Evolutionary conservation across 2,113 vertebrate species (phyloP), one percentile per base, ranked within the genome.

Genomic region (Labeo rohita): DNA sequence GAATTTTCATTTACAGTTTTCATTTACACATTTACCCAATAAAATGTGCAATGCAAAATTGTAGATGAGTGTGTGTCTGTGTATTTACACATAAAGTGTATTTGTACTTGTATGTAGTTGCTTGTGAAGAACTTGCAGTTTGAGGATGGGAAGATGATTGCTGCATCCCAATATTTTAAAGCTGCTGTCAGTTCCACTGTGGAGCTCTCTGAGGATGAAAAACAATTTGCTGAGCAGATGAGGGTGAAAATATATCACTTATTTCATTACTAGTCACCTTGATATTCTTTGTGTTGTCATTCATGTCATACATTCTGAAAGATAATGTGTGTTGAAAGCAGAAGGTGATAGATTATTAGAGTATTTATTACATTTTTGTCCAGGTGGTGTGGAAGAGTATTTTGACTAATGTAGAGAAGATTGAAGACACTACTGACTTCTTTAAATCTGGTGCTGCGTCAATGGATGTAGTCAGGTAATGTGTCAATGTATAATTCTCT

Each of bases 381-480:
- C 91, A 97, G 97, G 92, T 85, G 1, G 92, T 94, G 56, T 97
- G 97, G 97, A 93, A 94, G 68, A 94, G 96, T 74, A 97, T 97
- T 80, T 94, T 97, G 36, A 91, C 93, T 7, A 97, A 95, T 0
- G 89, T 96, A 3, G 85, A 75, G 0, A 85, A 92, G 18, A 92
- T 97, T 43, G 93, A 95, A n/a, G 94, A 96, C 87, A 90, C 95
- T 36, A 97, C 96, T 0, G 97, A 97, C 85, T 97, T 97, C 90
- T 97, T 97, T 90, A 97, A 96, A 89, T 96, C 95, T 0, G 97
- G 97, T 34, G 97, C 97, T 6, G 95, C 94, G 0, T 97, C 97
- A 0, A 97, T 97, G 95, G 96, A 97, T 39, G 96, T 97, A 5
- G 95, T 97, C 73, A 96, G 97, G 97, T 97, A 89, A 87, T 15